Evolutionary conservation across 2,113 vertebrate species (phyloP).

Genomic region (Tupaia tana): DNA sequence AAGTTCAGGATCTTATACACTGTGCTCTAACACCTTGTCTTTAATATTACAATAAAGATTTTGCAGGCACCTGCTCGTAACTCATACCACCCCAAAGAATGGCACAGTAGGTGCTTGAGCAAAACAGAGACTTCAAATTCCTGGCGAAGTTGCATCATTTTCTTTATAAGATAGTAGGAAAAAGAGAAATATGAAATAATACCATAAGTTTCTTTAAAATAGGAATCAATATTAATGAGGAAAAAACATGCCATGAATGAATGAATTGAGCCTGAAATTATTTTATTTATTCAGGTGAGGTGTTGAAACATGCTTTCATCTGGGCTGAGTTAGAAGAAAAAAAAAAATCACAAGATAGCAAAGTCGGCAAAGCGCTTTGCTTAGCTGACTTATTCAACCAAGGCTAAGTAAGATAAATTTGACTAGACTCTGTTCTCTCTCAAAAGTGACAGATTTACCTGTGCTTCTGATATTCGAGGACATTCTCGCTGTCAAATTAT

Average conservation of each 20-base stretch:
- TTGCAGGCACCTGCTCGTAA: not conserved
- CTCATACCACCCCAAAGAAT: not conserved
- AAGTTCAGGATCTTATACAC: not conserved
- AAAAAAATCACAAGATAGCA: not conserved
- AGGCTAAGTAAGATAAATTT: slow-evolving; percentile 54
- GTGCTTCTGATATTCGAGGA: slow-evolving; percentile 52
- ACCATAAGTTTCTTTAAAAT: not conserved
- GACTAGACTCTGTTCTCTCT: slow-evolving; percentile 56
- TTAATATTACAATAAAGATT: not conserved
- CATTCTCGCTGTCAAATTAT: slow-evolving; percentile 75
- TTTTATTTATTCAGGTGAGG: not conserved
- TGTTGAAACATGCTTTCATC: not conserved
- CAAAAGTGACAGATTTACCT: slow-evolving; percentile 59
- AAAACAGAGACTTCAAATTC: not conserved
- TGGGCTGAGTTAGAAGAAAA: slow-evolving; percentile 10
- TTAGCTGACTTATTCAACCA: not conserved
- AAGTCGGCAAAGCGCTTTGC: slow-evolving; percentile 4
- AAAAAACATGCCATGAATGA: not conserved
- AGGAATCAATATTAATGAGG: not conserved
- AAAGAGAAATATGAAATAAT: slow-evolving; percentile 2
- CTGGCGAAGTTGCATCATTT: not conserved
- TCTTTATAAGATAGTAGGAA: not conserved
- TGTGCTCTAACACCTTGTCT: not conserved
- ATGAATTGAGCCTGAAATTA: not conserved
- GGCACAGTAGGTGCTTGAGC: too few species aligned